These are phyloP conservation scores for Platysteira castanea DNA, from an alignment of 2,113 vertebrate genomes.

Conservation along the genomic window DNA sequence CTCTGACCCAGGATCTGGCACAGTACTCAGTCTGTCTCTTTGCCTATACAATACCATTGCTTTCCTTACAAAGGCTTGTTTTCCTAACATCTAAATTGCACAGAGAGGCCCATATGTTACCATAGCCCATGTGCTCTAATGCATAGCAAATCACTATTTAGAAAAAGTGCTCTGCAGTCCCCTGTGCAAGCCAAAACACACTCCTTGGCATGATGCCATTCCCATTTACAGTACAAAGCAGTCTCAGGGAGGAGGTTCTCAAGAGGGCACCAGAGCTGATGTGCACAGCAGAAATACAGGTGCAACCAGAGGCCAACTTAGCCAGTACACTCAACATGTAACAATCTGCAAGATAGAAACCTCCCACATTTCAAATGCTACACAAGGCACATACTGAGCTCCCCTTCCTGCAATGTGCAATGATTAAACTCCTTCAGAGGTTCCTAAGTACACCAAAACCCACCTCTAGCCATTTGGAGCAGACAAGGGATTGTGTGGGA, in stretches of 20 bases:
- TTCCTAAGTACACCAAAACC: neutral
- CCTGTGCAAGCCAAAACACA: neutral
- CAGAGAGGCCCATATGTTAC: neutral
- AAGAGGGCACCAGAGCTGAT: neutral
- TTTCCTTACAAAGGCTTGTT: neutral
- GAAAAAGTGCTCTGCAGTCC: neutral
- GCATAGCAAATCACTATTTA: neutral
- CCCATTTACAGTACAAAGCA: neutral
- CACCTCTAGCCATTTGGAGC: neutral
- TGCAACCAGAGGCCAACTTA: neutral
- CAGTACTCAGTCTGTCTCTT: neutral
- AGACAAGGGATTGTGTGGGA: neutral
- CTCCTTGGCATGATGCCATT: neutral
- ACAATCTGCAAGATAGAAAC: neutral
- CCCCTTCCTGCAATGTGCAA: fast-evolving
- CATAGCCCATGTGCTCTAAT: neutral
- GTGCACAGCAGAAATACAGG: neutral
- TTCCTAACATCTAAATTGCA: neutral
- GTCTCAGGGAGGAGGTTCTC: neutral
- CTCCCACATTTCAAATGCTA: neutral
- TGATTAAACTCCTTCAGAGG: neutral
- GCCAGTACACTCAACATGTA: neutral
- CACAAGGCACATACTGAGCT: neutral
- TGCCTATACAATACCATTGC: neutral
- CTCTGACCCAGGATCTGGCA: neutral